Conservation (phyloP, 2,888 invertebrate genomes). For the Erebia ligea region DNA sequence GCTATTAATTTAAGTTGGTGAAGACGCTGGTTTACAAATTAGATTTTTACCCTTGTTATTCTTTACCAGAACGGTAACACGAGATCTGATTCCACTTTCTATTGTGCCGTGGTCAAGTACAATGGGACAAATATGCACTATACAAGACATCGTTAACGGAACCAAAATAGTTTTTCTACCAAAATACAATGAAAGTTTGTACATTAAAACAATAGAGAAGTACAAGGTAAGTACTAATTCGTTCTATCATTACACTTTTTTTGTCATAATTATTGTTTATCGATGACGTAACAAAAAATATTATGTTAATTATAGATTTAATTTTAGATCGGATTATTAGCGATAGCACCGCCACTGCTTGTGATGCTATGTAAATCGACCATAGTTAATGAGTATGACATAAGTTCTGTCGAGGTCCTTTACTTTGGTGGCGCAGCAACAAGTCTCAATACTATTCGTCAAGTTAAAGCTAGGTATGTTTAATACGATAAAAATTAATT, state of each 20-base stretch:
- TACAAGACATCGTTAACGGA: constrained; percentile 48
- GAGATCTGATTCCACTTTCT: constrained; percentile 45
- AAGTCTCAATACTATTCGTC: constrained; percentile 49
- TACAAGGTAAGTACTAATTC: constrained; percentile 59
- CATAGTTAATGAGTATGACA: constrained; percentile 54
- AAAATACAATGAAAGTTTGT: constrained; percentile 57
- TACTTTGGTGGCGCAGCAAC: constrained; percentile 65
- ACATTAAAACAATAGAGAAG: constrained; percentile 59
- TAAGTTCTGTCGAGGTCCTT: constrained; percentile 57
- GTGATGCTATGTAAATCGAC: constrained; percentile 58
- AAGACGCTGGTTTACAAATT: not conserved
- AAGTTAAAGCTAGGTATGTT: constrained; percentile 53
- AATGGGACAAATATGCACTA: constrained; percentile 53
- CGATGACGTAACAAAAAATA: not conserved
- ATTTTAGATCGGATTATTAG: constrained; percentile 52
- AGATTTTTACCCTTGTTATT: constrained; percentile 19
- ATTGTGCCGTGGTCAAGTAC: constrained; percentile 66
- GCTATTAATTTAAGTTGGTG: too few relatives aligned
- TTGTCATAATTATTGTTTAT: not conserved
- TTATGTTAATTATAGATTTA: constrained; percentile 20
- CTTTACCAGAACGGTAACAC: constrained; percentile 40
- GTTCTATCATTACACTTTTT: not conserved
- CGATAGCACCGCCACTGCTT: constrained; percentile 58
- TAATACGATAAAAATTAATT: too few relatives aligned
- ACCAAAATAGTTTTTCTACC: constrained; percentile 52